Conservation (phyloP, 2,888 invertebrate genomes). For the Gastrophysa polygoni region DNA sequence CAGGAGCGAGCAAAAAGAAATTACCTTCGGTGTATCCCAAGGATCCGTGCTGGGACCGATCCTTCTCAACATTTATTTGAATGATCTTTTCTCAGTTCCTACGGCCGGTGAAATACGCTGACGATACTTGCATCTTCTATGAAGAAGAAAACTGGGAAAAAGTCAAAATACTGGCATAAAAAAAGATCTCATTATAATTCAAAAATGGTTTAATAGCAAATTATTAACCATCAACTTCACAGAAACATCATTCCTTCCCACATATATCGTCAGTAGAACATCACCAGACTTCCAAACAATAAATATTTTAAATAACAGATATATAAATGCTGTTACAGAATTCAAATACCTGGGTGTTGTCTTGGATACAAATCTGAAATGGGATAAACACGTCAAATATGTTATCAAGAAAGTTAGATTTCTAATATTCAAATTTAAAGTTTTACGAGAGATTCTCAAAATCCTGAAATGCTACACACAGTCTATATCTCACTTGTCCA, state of each 20-base stretch:
- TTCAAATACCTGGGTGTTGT: constrained; percentile 3
- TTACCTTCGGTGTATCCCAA: constrained; percentile 10
- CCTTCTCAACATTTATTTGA: constrained; percentile 3
- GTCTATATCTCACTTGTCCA: constrained; percentile 5
- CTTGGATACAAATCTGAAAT: constrained; percentile 5
- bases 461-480: background rate
- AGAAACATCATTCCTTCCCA: constrained; percentile 1
- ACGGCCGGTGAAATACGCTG: background rate
- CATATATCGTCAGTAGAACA: constrained; percentile 6
- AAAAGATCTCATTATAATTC: background rate
- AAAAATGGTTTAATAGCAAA: background rate
- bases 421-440: constrained; percentile 7
- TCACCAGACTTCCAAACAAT: constrained; percentile 6
- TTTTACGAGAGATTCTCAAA: constrained; percentile 13
- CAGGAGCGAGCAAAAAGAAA: background rate
- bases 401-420: constrained; percentile 2
- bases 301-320: background rate
- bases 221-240: background rate
- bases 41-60: constrained; percentile 5
- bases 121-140: background rate
- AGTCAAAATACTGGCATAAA: background rate
- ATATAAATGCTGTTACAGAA: constrained; percentile 9
- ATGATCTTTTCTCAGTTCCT: constrained; percentile 3
- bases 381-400: background rate
- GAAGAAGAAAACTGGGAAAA: background rate